These are phyloP conservation scores for Lepidurus couesii DNA, from an alignment of 1,140 invertebrate species.

Conservation along the genomic window DNA sequence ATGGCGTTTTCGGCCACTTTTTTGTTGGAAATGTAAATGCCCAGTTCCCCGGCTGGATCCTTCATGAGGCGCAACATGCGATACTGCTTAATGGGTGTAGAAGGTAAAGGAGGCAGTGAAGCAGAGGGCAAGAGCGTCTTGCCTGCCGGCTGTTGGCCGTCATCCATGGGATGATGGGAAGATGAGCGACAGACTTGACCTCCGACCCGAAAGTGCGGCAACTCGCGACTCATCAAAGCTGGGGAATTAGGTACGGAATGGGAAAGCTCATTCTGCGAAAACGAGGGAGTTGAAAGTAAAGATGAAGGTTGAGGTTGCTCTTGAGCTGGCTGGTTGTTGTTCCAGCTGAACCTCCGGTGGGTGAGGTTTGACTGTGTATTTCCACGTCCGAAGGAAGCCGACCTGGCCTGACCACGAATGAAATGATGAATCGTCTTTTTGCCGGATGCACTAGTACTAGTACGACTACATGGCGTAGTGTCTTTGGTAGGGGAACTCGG, in stretches of 20 bases:
- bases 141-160: conserved; percentile 43
- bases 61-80: conserved; percentile 64
- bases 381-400: conserved; percentile 30
- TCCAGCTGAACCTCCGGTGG: background rate
- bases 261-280: background rate
- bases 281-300: background rate
- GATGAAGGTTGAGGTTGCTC: background rate
- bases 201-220: background rate
- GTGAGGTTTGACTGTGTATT: background rate
- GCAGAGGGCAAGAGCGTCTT: conserved; percentile 39
- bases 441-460: background rate
- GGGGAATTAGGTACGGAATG: background rate
- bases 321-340: background rate
- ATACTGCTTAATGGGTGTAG: conserved; percentile 39
- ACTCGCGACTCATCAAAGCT: conserved; percentile 3
- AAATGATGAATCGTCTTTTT: conserved; percentile 24
- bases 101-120: conserved; percentile 33
- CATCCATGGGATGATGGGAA: conserved; percentile 47
- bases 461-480: background rate
- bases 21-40: conserved; percentile 70
- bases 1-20: conserved; percentile 40
- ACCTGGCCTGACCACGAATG: conserved; percentile 27
- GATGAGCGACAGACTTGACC: background rate
- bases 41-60: conserved; percentile 64
- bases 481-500: background rate